These are phyloP conservation scores for Malacoraja senta DNA, from an alignment of 2,797 vertebrate species.

Conservation along the genomic window DNA sequence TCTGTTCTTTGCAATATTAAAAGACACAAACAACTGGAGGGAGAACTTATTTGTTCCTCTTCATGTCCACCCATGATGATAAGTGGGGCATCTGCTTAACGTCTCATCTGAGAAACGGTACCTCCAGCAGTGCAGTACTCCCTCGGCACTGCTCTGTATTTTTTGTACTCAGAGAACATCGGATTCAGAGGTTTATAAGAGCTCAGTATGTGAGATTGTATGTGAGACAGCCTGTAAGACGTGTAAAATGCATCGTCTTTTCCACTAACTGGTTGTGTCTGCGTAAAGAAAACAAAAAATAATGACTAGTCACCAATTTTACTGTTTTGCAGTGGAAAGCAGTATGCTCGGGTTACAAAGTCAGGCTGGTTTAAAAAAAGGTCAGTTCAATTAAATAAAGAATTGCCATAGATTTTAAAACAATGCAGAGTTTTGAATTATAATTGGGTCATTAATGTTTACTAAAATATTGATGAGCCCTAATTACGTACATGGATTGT, in stretches of 20 bases:
- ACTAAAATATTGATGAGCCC: slow-evolving; percentile 37
- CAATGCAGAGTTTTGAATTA: slow-evolving; percentile 38
- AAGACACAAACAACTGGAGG: too few relatives aligned
- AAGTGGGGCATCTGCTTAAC: too few relatives aligned
- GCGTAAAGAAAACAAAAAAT: not conserved
- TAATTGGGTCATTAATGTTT: slow-evolving; percentile 39
- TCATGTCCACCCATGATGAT: too few relatives aligned
- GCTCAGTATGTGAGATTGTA: too few relatives aligned
- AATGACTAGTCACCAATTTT: not conserved
- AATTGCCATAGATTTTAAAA: slow-evolving; percentile 32
- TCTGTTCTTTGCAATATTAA: too few relatives aligned
- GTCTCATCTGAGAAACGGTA: too few relatives aligned
- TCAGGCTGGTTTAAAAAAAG: not conserved
- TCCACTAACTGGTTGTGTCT: not conserved
- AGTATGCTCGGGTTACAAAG: not conserved
- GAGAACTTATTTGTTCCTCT: too few relatives aligned
- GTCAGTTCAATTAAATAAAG: slow-evolving; percentile 26
- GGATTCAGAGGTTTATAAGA: too few relatives aligned
- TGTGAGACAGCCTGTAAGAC: too few relatives aligned
- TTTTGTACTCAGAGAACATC: too few relatives aligned
- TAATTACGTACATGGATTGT: slow-evolving; percentile 37
- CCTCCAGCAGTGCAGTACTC: too few relatives aligned
- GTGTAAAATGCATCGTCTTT: not conserved
- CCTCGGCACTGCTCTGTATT: too few relatives aligned
- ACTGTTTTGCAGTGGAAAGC: not conserved